phyloP scores from a whole-genome alignment of 2,888 invertebrate species.

The Heliconius erato region DNA sequence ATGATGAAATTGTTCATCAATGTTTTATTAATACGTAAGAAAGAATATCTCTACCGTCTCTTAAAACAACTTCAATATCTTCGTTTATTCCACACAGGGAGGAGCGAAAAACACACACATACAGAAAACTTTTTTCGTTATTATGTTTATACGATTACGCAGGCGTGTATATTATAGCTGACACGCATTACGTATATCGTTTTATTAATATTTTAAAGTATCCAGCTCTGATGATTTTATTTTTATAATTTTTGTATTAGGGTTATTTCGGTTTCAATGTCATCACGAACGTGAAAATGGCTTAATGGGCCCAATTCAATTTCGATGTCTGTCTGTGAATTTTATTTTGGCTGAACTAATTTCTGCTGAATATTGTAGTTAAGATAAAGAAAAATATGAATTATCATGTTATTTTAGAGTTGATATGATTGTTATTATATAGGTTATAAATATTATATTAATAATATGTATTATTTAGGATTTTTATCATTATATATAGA shows the following conservation, averaged over 20 bases:
- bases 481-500: no score
- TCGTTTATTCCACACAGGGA: no score
- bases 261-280: constrained; percentile 49
- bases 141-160: constrained; percentile 15
- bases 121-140: not conserved
- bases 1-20: no score
- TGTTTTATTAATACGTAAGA: no score
- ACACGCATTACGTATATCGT: constrained; percentile 50
- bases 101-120: no score
- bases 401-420: not conserved
- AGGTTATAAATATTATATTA: no score
- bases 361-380: not conserved
- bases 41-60: no score
- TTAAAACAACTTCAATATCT: no score
- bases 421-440: not conserved
- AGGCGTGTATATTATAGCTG: constrained; percentile 36
- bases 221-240: constrained; percentile 47
- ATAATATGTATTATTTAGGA: no score
- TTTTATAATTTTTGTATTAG: constrained; percentile 47
- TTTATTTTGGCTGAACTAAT: constrained; percentile 3
- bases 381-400: not conserved
- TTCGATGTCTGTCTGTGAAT: constrained; percentile 35
- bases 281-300: constrained; percentile 35
- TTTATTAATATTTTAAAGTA: constrained; percentile 55
- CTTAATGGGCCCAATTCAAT: constrained; percentile 37